phyloP scores from a whole-genome alignment of 2,797 vertebrate species.

The Paramormyrops hopkinsi region DNA sequence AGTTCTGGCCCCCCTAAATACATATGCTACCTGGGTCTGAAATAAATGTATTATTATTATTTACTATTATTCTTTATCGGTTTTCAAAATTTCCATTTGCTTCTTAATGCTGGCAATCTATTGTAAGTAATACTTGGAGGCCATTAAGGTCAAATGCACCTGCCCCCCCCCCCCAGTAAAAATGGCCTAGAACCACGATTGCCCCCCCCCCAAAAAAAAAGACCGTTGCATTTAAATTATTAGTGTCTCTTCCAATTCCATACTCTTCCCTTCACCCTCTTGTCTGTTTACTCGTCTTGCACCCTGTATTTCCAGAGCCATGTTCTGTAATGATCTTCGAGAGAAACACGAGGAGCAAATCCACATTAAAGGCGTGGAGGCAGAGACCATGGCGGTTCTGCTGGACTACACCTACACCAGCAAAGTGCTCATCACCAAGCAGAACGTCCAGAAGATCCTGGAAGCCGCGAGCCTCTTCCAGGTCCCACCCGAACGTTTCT shows the following conservation, averaged over 20 bases:
- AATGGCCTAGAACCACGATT: no score
- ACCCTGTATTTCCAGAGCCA: slow-evolving; percentile 71
- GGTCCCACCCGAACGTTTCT: slow-evolving; percentile 51
- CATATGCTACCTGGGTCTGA: background rate
- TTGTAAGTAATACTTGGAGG: background rate
- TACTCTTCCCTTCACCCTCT: background rate
- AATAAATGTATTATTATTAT: background rate
- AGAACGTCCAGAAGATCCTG: slow-evolving; percentile 85
- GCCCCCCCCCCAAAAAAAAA: background rate
- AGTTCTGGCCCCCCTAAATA: background rate
- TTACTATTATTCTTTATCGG: background rate
- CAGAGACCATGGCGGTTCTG: slow-evolving; percentile 79
- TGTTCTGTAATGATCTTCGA: slow-evolving; percentile 92
- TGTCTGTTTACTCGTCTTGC: background rate
- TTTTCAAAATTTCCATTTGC: background rate
- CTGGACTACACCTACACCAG: slow-evolving; percentile 95
- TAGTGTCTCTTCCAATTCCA: background rate
- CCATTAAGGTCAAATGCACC: no score
- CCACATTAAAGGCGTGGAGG: slow-evolving; percentile 82
- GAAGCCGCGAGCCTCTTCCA: slow-evolving; percentile 95
- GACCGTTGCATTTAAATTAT: background rate
- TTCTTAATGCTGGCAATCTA: background rate
- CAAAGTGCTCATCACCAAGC: slow-evolving; percentile 78
- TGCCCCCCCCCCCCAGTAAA: no score
- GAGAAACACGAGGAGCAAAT: slow-evolving; percentile 86